A percentile compares a stretch with the other conserved stretches of the same genome.
Evolutionary conservation across 2,888 invertebrate species (phyloP).

Genomic region (Cactoblastis cactorum): DNA sequence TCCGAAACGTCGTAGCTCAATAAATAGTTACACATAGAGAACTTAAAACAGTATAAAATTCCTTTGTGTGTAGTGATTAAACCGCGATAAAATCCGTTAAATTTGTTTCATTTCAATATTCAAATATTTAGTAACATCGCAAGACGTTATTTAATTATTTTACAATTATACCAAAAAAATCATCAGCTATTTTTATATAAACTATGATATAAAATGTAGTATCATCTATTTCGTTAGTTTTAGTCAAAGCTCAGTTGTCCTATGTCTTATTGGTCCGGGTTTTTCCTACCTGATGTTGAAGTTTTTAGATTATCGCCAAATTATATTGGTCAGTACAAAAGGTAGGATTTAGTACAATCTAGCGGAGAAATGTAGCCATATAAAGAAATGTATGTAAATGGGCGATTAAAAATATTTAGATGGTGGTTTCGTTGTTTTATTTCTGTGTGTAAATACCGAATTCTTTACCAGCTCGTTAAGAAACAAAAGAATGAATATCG

Average conservation of each 20-base stretch:
- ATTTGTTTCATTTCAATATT: too few species aligned
- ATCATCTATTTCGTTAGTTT: conserved; percentile 13
- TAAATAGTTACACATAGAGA: too few species aligned
- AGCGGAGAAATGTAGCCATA: conserved; percentile 50
- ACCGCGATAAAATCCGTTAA: too few species aligned
- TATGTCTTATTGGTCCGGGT: conserved; percentile 18
- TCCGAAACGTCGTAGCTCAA: too few species aligned
- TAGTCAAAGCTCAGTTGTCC: conserved; percentile 20
- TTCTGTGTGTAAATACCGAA: background rate
- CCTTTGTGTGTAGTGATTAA: too few species aligned
- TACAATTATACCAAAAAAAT: conserved; percentile 61
- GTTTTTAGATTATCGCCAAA: conserved; percentile 42
- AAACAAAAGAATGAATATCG: too few species aligned
- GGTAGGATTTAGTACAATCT: conserved; percentile 43
- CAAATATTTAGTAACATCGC: too few species aligned
- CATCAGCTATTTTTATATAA: conserved; percentile 60
- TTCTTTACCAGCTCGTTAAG: too few species aligned
- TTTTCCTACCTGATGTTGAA: conserved; percentile 12
- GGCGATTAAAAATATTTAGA: conserved; percentile 69
- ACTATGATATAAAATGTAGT: conserved; percentile 19
- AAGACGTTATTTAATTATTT: conserved; percentile 21
- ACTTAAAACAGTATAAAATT: too few species aligned
- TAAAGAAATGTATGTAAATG: conserved; percentile 54
- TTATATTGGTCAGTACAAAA: conserved; percentile 70
- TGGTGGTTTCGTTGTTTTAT: conserved; percentile 36